Evolutionary conservation across 2,113 vertebrate genomes (phyloP).

Genomic region (Cavia porcellus): DNA sequence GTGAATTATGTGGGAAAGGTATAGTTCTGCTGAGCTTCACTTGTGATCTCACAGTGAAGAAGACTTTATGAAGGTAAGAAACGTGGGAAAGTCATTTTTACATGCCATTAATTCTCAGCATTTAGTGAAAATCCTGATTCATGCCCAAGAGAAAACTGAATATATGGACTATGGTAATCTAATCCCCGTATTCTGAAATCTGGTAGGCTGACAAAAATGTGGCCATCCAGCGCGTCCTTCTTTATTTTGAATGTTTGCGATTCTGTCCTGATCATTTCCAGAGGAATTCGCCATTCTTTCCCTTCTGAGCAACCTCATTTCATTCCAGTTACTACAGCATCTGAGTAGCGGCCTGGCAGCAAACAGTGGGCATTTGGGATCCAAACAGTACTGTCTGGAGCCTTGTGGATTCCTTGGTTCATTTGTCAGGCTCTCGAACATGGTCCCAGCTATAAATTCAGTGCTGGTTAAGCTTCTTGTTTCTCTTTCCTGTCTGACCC

Average conservation of each 20-base stretch:
- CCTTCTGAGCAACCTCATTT: not conserved
- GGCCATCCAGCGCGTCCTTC: not conserved
- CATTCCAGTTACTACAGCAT: not conserved
- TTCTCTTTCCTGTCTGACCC: not conserved
- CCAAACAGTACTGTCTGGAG: not conserved
- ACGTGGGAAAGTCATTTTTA: not conserved
- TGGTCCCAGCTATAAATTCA: not conserved
- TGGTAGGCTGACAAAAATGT: not conserved
- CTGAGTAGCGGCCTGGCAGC: not conserved
- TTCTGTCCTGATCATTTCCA: not conserved
- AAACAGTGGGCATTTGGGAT: not conserved
- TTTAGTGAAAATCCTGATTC: not conserved
- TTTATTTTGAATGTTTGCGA: not conserved
- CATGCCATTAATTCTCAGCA: not conserved
- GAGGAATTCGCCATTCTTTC: not conserved
- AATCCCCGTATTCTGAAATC: not conserved
- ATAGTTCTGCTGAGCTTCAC: not conserved
- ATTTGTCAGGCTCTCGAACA: not conserved
- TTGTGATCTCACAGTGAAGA: not conserved
- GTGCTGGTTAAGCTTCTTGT: not conserved
- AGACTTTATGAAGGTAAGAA: conserved; percentile 19
- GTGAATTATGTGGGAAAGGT: not conserved
- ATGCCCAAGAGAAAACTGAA: not conserved
- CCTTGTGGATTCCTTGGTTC: not conserved
- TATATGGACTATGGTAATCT: not conserved